Percentiles rank a stretch among this genome's conserved stretches.
Conservation (phyloP, 2,888 invertebrate genomes). For the Stenodema calcarata region DNA sequence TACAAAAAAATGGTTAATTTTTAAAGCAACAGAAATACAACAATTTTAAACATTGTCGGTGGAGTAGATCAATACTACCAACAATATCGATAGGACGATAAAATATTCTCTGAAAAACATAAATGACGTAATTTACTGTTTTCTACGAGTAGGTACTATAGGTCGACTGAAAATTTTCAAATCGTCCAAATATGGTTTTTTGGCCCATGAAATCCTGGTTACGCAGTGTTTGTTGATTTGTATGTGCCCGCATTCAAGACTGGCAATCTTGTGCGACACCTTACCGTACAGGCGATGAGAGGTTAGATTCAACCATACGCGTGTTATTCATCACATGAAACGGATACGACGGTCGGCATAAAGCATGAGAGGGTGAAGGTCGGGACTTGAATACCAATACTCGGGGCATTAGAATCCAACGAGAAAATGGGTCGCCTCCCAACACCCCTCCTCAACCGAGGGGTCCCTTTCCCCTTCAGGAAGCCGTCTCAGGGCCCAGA, state of each 20-base stretch:
- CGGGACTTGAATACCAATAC: constrained; percentile 11
- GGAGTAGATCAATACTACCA: no score
- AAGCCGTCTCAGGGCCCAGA: not conserved
- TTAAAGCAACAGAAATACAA: no score
- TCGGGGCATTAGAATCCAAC: not conserved
- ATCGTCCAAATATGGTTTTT: no score
- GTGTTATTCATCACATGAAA: not conserved
- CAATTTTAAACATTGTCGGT: no score
- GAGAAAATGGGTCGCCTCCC: not conserved
- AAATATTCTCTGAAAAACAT: no score
- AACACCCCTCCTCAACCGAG: not conserved
- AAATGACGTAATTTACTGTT: no score
- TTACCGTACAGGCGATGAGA: not conserved
- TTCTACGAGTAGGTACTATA: no score
- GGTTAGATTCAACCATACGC: not conserved
- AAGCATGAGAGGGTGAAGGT: not conserved
- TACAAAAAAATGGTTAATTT: no score
- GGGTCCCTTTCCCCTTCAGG: not conserved
- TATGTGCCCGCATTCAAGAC: not conserved
- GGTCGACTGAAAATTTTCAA: no score
- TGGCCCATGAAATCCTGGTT: no score
- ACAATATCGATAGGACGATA: no score
- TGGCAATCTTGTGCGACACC: not conserved
- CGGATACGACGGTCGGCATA: not conserved
- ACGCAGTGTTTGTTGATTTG: not conserved